Percentiles rank a stretch among this genome's conserved stretches.
Evolutionary conservation across 2,888 invertebrate species (phyloP).

Genomic region (Vanessa cardui): DNA sequence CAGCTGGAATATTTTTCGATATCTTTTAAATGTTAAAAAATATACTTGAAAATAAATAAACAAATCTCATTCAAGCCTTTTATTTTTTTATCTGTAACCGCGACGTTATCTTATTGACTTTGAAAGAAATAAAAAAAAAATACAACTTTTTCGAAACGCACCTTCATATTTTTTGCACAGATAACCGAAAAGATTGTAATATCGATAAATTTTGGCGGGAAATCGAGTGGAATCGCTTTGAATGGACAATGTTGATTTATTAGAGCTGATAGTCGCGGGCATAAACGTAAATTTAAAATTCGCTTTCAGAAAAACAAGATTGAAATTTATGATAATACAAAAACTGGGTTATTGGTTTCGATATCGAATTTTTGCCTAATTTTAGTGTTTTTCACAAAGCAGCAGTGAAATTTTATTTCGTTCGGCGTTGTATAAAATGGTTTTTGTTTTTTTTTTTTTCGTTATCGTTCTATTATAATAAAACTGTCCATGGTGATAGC

Average conservation of each 20-base stretch:
- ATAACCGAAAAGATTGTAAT: constrained; percentile 50
- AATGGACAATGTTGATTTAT: constrained; percentile 54
- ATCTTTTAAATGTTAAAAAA: too few relatives aligned
- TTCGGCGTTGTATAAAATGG: background rate
- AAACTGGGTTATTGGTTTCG: constrained; percentile 33
- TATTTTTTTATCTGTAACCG: constrained; percentile 38
- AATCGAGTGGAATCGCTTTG: constrained; percentile 52
- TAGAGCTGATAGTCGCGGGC: constrained; percentile 46
- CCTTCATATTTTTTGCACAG: constrained; percentile 48
- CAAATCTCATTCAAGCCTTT: constrained; percentile 14
- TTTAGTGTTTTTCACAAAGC: constrained; percentile 6
- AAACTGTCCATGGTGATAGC: background rate
- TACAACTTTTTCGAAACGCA: constrained; percentile 40
- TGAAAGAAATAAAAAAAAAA: constrained; percentile 37
- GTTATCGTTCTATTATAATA: constrained; percentile 6
- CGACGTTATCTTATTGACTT: constrained; percentile 45
- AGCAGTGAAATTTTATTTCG: constrained; percentile 4
- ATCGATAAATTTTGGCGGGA: constrained; percentile 49
- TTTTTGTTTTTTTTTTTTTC: background rate
- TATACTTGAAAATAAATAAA: too few relatives aligned
- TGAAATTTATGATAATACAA: constrained; percentile 39
- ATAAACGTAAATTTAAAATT: constrained; percentile 48
- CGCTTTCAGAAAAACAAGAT: constrained; percentile 42
- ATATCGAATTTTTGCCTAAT: constrained; percentile 15
- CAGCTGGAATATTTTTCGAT: too few relatives aligned